phyloP scores from a whole-genome alignment of 1,140 invertebrate species.

The Oscheius sp. region DNA sequence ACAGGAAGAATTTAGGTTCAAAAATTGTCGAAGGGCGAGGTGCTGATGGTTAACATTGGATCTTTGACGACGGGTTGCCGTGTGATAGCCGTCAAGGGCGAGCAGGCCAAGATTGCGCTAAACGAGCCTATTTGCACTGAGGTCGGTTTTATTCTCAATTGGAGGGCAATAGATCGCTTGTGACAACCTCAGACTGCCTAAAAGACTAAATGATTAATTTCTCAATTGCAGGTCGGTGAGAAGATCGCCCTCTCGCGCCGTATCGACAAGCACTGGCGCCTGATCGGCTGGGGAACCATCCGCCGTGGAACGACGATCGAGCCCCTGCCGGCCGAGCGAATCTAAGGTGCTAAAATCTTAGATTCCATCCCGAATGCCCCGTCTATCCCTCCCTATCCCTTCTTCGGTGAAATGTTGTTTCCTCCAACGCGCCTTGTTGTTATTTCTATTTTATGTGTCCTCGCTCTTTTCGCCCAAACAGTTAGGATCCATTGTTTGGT shows the following conservation, averaged over 20 bases:
- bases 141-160: conserved; percentile 57
- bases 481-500: no score
- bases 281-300: conserved; percentile 96
- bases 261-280: conserved; percentile 98
- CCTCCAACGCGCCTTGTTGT: neutral
- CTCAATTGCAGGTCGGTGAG: conserved; percentile 71
- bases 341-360: neutral
- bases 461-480: no score
- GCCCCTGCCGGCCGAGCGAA: conserved; percentile 18
- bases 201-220: neutral
- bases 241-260: conserved; percentile 95
- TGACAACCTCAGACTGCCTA: no score
- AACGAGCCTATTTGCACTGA: conserved; percentile 98
- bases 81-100: conserved; percentile 89
- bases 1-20: conserved; percentile 63
- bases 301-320: conserved; percentile 80
- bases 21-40: conserved; percentile 82
- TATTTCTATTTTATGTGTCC: neutral
- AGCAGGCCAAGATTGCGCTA: conserved; percentile 94
- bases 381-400: neutral
- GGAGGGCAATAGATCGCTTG: no score
- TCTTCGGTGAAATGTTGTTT: neutral
- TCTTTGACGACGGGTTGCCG: conserved; percentile 94
- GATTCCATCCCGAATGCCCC: neutral
- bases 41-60: conserved; percentile 96